Conservation (phyloP, 2,888 invertebrate species). For the Noctuana brunneofusca region DNA sequence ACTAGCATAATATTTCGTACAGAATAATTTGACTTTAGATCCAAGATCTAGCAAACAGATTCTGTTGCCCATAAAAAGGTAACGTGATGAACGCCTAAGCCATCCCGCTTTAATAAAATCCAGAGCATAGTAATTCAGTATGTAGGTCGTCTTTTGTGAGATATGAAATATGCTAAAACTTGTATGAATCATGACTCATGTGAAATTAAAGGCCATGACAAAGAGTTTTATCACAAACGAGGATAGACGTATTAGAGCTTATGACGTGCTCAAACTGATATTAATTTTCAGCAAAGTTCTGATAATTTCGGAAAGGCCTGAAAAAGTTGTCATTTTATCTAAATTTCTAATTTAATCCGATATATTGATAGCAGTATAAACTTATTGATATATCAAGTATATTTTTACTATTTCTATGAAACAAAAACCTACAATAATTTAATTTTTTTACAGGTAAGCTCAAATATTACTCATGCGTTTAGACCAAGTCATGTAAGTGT, state of each 20-base stretch:
- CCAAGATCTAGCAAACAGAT: neutral
- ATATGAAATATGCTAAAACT: slow-evolving; percentile 21
- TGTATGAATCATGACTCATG: slow-evolving; percentile 19
- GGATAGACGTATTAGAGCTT: slow-evolving; percentile 11
- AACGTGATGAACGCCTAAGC: neutral
- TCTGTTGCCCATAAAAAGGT: neutral
- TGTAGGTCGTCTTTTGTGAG: slow-evolving; percentile 21
- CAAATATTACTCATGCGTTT: too few relatives aligned
- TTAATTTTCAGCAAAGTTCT: slow-evolving; percentile 18
- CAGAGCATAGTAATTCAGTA: slow-evolving; percentile 1
- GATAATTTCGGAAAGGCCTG: slow-evolving; percentile 10
- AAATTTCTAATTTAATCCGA: too few relatives aligned
- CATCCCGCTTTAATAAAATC: slow-evolving; percentile 5
- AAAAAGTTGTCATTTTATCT: too few relatives aligned
- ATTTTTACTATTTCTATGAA: too few relatives aligned
- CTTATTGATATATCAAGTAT: too few relatives aligned
- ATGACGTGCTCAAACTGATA: slow-evolving; percentile 25
- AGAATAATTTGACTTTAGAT: too few relatives aligned
- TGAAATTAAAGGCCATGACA: slow-evolving; percentile 30
- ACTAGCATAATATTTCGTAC: too few relatives aligned
- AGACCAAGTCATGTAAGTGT: too few relatives aligned
- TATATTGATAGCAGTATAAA: too few relatives aligned
- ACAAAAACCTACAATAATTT: too few relatives aligned
- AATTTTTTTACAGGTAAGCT: too few relatives aligned
- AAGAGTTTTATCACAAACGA: slow-evolving; percentile 19